Base-by-base conservation (phyloP, 1,140 invertebrate species). In the Lanistes nyassanus region DNA sequence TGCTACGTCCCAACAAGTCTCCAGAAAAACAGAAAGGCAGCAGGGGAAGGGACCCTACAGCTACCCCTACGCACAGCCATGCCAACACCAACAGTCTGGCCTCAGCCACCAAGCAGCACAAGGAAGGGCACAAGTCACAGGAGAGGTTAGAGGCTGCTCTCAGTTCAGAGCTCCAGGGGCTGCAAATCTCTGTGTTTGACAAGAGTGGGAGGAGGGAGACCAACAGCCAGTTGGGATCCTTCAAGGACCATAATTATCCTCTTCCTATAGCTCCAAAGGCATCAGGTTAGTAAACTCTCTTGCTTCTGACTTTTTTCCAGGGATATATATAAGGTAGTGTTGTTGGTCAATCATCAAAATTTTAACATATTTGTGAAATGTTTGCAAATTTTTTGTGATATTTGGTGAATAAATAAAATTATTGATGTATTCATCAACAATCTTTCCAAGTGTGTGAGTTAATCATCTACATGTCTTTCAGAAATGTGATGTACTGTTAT, bases 61-160 rank as follows among this genome's bases (percentile, higher is more conserved):
- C 64, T 76, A 31, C 79, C 79, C 31, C 60, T 47, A 53, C 56
- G 56, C 23, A 55, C 37, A 58, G 64, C 70, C 9, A 47, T 9
- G 42, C 0, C 9, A 53, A 47, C 29, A 55, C 64, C 39, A 76
- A 76, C 56, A 26, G 23, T 23, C 9, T 31, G 0, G 56, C 53
- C 19, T 69, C 71, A 26, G 70, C 75, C 34, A 76, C 53, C 23
- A 77, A 78, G 64, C 58, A 55, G n/a, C 60, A 62, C 23, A 90
- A 91, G 69, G 93, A 79, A 56, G 21, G 74, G 42, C 39, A 19
- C 36, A 70, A 70, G 42, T 84, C 79, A 3, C 74, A 76, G 53
- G 83, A 85, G 53, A 81, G 76, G 37, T 69, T 81, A 42, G 80
- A 82, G 6, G 79, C 79, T 39, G 80, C 71, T 60, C 67, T 82